These are phyloP conservation scores for Spodoptera litura DNA, from an alignment of 1,140 invertebrate species.

Conservation along the genomic window DNA sequence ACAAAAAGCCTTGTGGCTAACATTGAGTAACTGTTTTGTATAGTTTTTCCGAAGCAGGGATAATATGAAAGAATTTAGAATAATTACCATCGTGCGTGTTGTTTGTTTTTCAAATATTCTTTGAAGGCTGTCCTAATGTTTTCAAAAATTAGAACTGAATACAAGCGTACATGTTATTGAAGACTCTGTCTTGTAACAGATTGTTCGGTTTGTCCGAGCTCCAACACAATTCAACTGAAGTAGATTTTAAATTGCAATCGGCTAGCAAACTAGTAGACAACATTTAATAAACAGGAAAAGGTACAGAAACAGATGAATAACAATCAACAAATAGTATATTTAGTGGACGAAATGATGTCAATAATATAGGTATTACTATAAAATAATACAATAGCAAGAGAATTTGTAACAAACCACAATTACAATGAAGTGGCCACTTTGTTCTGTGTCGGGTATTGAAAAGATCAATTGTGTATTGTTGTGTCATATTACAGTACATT, in stretches of 20 bases:
- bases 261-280: neutral
- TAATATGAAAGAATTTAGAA: neutral
- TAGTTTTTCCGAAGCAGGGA: neutral
- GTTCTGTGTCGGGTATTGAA: slow-evolving; percentile 6
- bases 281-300: slow-evolving; percentile 5
- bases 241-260: neutral
- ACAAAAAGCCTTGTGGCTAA: neutral
- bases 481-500: neutral
- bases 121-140: no score
- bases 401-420: slow-evolving; percentile 33
- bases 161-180: no score
- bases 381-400: slow-evolving; percentile 12
- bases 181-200: no score
- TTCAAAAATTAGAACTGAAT: no score
- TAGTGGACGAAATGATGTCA: slow-evolving; percentile 9
- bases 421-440: slow-evolving; percentile 6
- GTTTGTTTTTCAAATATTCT: no score
- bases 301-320: slow-evolving; percentile 6
- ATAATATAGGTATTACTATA: slow-evolving; percentile 7
- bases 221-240: no score
- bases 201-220: no score
- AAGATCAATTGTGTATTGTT: slow-evolving; percentile 21
- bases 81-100: neutral
- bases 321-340: slow-evolving; percentile 20
- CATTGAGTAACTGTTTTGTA: neutral